Evolutionary conservation across 37 sponge, comb jelly and placozoan genomes (phyloP), one percentile per base, ranked within the genome.

Genomic region (Tethya wilhelma): DNA sequence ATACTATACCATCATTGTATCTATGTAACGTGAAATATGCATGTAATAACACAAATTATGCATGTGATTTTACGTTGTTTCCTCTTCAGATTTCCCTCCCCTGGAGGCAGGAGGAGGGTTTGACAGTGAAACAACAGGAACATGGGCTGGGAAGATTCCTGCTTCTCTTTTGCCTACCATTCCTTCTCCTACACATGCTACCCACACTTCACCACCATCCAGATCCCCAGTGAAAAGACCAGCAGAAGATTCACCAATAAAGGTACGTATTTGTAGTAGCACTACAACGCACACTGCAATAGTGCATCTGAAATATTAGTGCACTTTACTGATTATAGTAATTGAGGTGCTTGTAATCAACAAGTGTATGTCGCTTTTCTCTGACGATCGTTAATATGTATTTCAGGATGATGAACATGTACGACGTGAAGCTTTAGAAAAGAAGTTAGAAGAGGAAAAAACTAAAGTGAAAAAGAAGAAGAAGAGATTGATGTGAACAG

Each of bases 381-480:
- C 44, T 30, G 7, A 23, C 9, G 20, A 8, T 62, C 9, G 22
- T 38, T 14, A 4, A 44, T 19, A 5, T n/a, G 29, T 62, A 17
- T 41, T 14, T 31, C 12, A 88, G 83, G 71, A 80, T 12, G 44
- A 44, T 38, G 88, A 88, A 55, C 42, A 56, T 59, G 33, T 9
- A 1, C 39, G 90, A 23, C 38, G 90, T 63, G 83, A 80, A 71
- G 94, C 64, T 19, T 40, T 93, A 40, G 80, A 86, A 76, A 83
- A 38, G 73, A 86, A 89, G 31, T 60, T 93, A 38, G 94, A 93
- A 37, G 66, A 77, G 29, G 78, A 86, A 23, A 87, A 75, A 70
- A 26, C 28, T 7, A 85, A 86, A 25, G 33, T 34, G 2, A 91
- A 91, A 57, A 91, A 73, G 69, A 91, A 91, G 80, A 91, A 91